Conservation (phyloP, 2,113 vertebrate genomes). For the Ptilonorhynchus violaceus region DNA sequence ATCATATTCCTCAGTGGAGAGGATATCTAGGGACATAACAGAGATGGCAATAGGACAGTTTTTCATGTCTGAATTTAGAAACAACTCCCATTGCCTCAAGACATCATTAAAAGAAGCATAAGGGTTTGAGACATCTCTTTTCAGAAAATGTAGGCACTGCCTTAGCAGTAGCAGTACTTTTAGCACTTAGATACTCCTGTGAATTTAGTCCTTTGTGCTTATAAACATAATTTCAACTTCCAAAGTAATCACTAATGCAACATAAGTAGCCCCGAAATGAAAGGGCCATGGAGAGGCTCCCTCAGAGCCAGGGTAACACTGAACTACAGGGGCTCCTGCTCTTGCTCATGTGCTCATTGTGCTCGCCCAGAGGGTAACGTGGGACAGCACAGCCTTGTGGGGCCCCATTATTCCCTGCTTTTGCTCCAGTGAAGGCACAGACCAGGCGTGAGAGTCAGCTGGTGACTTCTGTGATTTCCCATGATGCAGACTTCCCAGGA, state of each 20-base stretch:
- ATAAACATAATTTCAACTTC: not conserved
- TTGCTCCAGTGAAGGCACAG: not conserved
- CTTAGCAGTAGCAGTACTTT: not conserved
- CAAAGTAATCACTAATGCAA: not conserved
- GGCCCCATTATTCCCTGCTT: not conserved
- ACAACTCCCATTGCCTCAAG: not conserved
- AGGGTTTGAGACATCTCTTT: not conserved
- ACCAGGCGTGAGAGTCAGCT: not conserved
- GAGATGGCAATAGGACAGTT: not conserved
- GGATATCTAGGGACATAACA: not conserved
- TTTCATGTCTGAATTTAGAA: not conserved
- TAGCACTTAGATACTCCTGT: not conserved
- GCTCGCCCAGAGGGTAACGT: accelerated
- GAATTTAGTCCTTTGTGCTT: not conserved
- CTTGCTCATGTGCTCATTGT: not conserved
- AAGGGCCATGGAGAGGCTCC: not conserved
- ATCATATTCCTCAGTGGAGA: not conserved
- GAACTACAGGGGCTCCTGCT: not conserved
- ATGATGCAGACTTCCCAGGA: not conserved
- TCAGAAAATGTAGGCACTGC: not conserved
- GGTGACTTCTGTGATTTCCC: not conserved
- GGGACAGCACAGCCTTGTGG: not conserved
- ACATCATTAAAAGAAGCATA: not conserved
- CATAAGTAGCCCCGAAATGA: not conserved
- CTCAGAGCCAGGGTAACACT: not conserved